Evolutionary conservation across 2,113 vertebrate genomes (phyloP), one percentile per base, ranked within the genome.

Genomic region (Nerophis ophidion): DNA sequence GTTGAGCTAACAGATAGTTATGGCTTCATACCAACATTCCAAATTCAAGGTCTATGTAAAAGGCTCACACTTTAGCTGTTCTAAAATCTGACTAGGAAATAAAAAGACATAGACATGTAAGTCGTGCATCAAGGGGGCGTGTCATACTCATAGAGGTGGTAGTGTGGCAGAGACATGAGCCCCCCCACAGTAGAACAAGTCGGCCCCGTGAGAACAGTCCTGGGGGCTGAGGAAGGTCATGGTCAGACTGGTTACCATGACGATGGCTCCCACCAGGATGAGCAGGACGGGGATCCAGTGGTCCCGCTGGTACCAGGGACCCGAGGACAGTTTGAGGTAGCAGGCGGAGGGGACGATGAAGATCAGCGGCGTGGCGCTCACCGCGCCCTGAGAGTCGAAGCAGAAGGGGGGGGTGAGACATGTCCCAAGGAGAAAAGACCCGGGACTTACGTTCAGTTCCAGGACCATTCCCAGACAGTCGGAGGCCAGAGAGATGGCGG

Each of bases 311-410:
- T 87, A 92, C 93, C 92, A 95, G 44, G 82, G 86, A 33, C 92
- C 90, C 42, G 89, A 48, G 13, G 93, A 94, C 42, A 97, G 89
- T 68, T 88, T 98, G 60, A 98, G 86, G 71, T 92, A 97, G 75
- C 97, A 98, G 0, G 93, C 94, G 0, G 94, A 88, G 4, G 96
- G 95, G 40, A 98, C 89, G 86, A 98, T 94, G 90, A 98, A 98
- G 84, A 99, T 92, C 52, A 99, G 87, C 0, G 96, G 97, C 4
- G 89, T 90, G 7, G 96, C 95, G 53, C 93, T 93, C 73, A 98
- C 70, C 53, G 91, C 89, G 36, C 96, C 97, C 97, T 99, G 87
- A 74, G n/a, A n/a, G n/a, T n/a, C n/a, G n/a, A n/a, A n/a, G n/a
- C n/a, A 4, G 59, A 46, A 44, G 2, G 11, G n/a, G n/a, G n/a